A percentile compares a stretch with the other conserved stretches of the same genome.
Conservation (phyloP, 2,888 invertebrate species). For the Oasisia sp. region DNA sequence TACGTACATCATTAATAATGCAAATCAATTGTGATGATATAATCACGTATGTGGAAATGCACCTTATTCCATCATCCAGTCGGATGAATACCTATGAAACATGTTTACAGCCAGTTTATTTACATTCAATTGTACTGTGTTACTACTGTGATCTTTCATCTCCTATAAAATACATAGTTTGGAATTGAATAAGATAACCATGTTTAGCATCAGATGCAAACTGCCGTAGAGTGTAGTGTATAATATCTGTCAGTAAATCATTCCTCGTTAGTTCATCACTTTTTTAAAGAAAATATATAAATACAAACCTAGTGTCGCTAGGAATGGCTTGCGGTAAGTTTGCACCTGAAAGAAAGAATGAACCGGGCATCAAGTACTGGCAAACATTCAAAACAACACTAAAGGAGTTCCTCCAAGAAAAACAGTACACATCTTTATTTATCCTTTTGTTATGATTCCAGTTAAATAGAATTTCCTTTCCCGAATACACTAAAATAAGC, state of each 20-base stretch:
- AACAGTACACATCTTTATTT: neutral
- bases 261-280: too few species aligned
- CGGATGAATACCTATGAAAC: too few species aligned
- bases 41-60: neutral
- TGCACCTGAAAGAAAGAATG: neutral
- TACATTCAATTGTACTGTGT: too few species aligned
- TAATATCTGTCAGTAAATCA: too few species aligned
- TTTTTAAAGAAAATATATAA: neutral
- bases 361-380: neutral
- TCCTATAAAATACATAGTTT: too few species aligned
- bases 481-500: neutral
- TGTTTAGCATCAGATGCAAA: too few species aligned
- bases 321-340: constrained; percentile 4
- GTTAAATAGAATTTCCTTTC: neutral
- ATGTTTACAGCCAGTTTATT: too few species aligned
- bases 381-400: neutral
- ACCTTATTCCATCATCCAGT: neutral
- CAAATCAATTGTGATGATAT: neutral
- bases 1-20: neutral
- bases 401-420: neutral
- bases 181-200: too few species aligned
- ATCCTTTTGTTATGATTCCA: neutral
- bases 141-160: too few species aligned
- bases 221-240: too few species aligned
- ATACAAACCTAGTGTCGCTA: neutral